phyloP scores from a whole-genome alignment of 2,113 vertebrate genomes.

The Petromus typicus region DNA sequence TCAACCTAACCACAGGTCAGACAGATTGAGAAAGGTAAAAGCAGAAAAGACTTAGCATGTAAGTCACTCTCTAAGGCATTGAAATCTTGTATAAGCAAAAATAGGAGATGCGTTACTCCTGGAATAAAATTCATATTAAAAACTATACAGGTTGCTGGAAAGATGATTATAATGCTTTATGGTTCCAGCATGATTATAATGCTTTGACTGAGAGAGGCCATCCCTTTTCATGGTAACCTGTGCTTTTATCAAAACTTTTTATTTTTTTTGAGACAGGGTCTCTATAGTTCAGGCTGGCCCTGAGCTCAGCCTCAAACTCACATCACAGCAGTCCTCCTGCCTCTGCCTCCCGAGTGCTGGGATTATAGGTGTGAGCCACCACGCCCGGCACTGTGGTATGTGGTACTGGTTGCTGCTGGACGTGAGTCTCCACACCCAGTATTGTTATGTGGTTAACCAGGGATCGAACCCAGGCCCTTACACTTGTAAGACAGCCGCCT shows the following conservation, averaged over 20 bases:
- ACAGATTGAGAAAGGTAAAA: constrained; percentile 36
- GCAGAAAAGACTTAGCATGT: constrained; percentile 55
- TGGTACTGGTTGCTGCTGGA: too few species aligned
- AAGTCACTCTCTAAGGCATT: constrained; percentile 48
- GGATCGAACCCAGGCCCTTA: too few species aligned
- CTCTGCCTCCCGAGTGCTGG: too few species aligned
- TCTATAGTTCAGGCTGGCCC: too few species aligned
- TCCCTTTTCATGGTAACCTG: background rate
- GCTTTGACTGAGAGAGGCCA: background rate
- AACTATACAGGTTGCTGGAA: background rate
- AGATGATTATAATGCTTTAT: constrained; percentile 3
- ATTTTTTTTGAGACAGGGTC: too few species aligned
- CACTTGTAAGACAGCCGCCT: too few species aligned
- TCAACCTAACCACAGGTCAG: constrained; percentile 17
- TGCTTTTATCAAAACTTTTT: background rate
- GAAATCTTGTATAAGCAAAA: constrained; percentile 43
- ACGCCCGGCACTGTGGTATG: too few species aligned
- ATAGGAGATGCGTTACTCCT: constrained; percentile 15
- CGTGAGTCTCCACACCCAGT: too few species aligned
- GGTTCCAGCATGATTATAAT: background rate
- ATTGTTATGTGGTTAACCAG: too few species aligned
- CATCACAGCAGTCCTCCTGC: too few species aligned
- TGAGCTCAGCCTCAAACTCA: too few species aligned
- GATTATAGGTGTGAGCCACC: too few species aligned
- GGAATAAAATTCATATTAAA: constrained; percentile 23